Percentiles rank a stretch among this genome's conserved stretches.
phyloP scores from a whole-genome alignment of 2,888 invertebrate species.

The Cantharis flavilabris region DNA sequence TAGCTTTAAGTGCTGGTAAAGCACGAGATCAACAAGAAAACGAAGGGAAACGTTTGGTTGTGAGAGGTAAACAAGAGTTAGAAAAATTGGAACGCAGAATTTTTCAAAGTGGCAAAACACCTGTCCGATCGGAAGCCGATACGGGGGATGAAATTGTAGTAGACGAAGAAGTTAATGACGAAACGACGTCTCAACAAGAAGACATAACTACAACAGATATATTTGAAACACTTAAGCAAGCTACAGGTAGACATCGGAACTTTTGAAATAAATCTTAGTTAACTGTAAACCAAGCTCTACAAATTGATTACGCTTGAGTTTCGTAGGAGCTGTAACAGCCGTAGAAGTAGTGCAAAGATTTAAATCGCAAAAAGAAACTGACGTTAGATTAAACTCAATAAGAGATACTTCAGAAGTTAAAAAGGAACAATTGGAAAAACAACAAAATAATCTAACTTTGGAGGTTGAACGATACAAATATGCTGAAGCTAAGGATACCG shows the following conservation, averaged over 20 bases:
- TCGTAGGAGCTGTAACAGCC: conserved; percentile 70
- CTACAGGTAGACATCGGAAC: conserved; percentile 62
- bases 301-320: neutral
- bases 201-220: conserved; percentile 62
- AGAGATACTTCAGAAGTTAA: conserved; percentile 74
- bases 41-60: conserved; percentile 71
- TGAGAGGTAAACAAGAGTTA: conserved; percentile 71
- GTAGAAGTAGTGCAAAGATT: conserved; percentile 77
- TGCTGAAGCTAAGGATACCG: conserved; percentile 78
- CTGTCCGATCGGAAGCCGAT: conserved; percentile 47
- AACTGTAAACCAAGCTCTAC: neutral
- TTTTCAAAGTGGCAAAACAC: conserved; percentile 64
- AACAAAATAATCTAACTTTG: conserved; percentile 65
- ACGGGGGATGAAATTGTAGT: conserved; percentile 42
- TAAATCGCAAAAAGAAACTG: conserved; percentile 73
- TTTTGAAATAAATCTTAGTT: neutral
- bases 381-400: conserved; percentile 69
- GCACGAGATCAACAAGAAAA: conserved; percentile 66
- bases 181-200: conserved; percentile 42
- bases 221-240: conserved; percentile 75
- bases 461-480: conserved; percentile 80
- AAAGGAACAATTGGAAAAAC: conserved; percentile 70
- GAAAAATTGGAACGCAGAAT: conserved; percentile 79
- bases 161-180: conserved; percentile 1
- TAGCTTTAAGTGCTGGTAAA: conserved; percentile 69